phyloP scores from a whole-genome alignment of 2,797 vertebrate species.

The Coendou prehensilis region DNA sequence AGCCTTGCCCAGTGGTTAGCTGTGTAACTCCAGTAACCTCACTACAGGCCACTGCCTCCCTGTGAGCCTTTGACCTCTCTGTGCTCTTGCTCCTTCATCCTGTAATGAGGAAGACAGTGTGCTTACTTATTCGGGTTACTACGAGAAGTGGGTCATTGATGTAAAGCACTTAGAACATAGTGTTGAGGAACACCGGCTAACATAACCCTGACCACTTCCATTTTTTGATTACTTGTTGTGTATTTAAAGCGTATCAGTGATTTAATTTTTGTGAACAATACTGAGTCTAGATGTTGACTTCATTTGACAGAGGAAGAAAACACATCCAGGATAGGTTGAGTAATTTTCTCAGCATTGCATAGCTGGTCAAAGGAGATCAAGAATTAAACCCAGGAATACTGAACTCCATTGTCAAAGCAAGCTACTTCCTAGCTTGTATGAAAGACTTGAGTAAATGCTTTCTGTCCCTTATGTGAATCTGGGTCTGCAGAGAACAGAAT shows the following conservation, averaged over 20 bases:
- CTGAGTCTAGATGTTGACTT: neutral
- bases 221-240: neutral
- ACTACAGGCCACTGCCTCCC: neutral
- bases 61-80: neutral
- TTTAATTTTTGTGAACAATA: neutral
- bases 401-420: neutral
- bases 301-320: neutral
- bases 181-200: neutral
- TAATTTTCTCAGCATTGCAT: neutral
- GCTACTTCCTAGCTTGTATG: neutral
- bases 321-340: neutral
- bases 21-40: fast-evolving
- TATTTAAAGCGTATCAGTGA: too few relatives aligned
- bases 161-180: neutral
- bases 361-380: neutral
- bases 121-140: neutral
- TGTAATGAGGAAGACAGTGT: neutral
- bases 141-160: neutral
- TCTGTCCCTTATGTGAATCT: neutral
- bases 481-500: neutral
- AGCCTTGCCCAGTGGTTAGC: neutral
- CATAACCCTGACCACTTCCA: neutral
- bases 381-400: neutral
- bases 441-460: neutral
- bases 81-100: neutral